Evolutionary conservation across 2,113 vertebrate species (phyloP).

Genomic region (Salvelinus namaycush): DNA sequence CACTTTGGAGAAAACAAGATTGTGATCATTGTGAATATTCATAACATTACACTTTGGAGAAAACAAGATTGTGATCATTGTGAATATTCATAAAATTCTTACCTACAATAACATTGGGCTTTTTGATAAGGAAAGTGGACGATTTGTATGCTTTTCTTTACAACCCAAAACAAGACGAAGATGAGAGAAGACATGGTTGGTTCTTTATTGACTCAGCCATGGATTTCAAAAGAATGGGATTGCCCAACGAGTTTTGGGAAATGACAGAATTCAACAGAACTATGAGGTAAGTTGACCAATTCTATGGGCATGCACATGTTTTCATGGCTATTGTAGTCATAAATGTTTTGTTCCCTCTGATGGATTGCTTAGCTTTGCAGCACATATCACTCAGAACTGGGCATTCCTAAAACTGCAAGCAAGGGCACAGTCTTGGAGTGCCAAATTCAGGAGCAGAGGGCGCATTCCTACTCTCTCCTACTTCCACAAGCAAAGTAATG

Average conservation of each 20-base stretch:
- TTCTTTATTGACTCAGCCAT: conserved; percentile 69
- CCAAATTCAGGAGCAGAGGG: conserved; percentile 82
- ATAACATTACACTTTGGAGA: no score
- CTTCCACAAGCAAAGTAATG: conserved; percentile 77
- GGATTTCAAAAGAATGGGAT: conserved; percentile 79
- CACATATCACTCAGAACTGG: conserved; percentile 76
- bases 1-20: not conserved
- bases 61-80: not conserved
- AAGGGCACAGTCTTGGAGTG: conserved; percentile 72
- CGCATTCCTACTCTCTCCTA: conserved; percentile 81
- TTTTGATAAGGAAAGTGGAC: conserved; percentile 67
- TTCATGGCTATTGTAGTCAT: no score
- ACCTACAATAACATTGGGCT: conserved; percentile 10
- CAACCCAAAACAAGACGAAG: conserved; percentile 75
- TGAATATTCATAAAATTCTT: not conserved
- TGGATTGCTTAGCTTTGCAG: conserved; percentile 71
- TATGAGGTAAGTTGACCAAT: conserved; percentile 69
- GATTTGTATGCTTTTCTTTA: conserved; percentile 83
- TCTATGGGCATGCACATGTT: no score
- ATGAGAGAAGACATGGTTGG: conserved; percentile 73
- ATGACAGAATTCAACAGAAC: conserved; percentile 75
- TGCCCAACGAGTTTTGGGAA: conserved; percentile 77
- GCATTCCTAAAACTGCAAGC: conserved; percentile 71
- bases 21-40: not conserved
- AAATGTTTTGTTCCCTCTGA: not conserved